Base-by-base conservation (phyloP, 2,797 vertebrate genomes). In the Gymnothorax javanicus region DNA sequence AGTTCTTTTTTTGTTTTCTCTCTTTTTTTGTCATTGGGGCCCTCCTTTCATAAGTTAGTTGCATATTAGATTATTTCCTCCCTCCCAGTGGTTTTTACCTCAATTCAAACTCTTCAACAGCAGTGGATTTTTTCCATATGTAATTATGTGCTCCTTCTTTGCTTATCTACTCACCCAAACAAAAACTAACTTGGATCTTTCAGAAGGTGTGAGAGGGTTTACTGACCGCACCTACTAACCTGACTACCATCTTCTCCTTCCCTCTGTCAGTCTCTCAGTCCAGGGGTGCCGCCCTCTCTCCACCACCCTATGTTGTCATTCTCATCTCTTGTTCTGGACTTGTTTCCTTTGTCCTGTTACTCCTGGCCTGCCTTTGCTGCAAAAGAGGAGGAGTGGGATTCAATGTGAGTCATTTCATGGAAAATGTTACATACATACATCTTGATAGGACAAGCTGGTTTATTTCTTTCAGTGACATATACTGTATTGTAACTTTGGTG, bases 311-410 rank as follows among this genome's bases (percentile, higher is more conserved):
- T 84, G 96, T 97, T n/a, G 95, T 98, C 95, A 97, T 98, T 90
- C 95, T 98, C 94, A 97, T 98, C 93, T 98, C 98, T 89, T 98
- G 97, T 93, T 98, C 97, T 0, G 97, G 97, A 87, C 96, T 98
- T 27, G 94, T 98, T 92, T 98, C 97, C 89, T 98, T 98, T 92
- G 96, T 98, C 92, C 97, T 98, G 88, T 95, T 98, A 90, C 97
- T 98, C 90, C 96, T 98, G 93, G 97, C 97, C 95, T 98, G 98
- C 91, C 95, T 98, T 90, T 98, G 98, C 95, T 98, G 98, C 93
- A 98, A 98, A 93, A 96, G 95, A 89, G 97, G 97, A 83, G 96
- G 97, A 93, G 97, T 98, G 84, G 97, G 97, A 90, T 98, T 98
- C 95, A 98, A 98, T 96, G 98, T 98, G 95, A 97, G 97, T 94